A percentile compares a stretch with the other conserved stretches of the same genome.
Conservation (phyloP, 2,888 invertebrate genomes). For the Apamea crenata region DNA sequence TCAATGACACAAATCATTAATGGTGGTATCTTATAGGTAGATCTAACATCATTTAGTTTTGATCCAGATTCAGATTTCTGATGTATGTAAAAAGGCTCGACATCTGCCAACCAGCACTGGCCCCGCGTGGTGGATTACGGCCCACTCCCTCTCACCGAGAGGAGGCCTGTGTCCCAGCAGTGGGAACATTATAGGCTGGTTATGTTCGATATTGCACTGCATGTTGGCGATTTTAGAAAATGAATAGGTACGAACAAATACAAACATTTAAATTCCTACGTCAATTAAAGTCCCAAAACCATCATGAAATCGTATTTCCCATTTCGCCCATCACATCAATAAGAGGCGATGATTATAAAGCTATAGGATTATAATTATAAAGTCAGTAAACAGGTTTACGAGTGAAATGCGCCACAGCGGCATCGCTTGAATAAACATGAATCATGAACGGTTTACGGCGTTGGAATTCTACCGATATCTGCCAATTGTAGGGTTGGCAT, state of each 20-base stretch:
- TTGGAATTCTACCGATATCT: constrained; percentile 70
- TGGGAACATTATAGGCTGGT: too few relatives aligned
- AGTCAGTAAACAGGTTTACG: constrained; percentile 72
- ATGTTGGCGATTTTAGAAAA: not conserved
- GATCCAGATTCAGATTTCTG: not conserved
- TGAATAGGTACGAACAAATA: not conserved
- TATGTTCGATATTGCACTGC: too few relatives aligned
- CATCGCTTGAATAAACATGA: constrained; percentile 81
- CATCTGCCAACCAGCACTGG: too few relatives aligned
- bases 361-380: constrained; percentile 68
- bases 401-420: constrained; percentile 70
- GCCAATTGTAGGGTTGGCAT: constrained; percentile 47
- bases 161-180: too few relatives aligned
- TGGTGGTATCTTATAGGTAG: not conserved
- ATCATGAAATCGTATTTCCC: constrained; percentile 6
- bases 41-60: not conserved
- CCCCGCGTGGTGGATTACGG: too few relatives aligned
- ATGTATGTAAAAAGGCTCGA: too few relatives aligned
- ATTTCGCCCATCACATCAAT: constrained; percentile 43
- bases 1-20: not conserved
- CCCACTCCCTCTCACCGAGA: too few relatives aligned
- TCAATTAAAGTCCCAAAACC: not conserved
- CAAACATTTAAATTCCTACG: not conserved
- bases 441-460: constrained; percentile 78
- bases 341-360: constrained; percentile 55